phyloP scores from a whole-genome alignment of 2,888 invertebrate genomes.

The Elysia crispata region DNA sequence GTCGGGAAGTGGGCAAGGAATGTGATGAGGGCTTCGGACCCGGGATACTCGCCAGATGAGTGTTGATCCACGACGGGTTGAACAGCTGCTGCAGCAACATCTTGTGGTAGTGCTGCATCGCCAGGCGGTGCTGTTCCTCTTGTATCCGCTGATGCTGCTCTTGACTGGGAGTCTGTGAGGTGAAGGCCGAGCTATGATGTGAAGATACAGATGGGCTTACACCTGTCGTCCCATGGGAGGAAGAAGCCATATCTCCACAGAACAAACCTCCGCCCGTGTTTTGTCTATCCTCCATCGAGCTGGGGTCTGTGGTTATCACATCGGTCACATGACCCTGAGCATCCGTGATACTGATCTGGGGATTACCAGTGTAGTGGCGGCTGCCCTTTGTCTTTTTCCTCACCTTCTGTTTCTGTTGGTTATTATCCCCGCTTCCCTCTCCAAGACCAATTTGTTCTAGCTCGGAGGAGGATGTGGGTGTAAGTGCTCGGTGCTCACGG shows the following conservation, averaged over 20 bases:
- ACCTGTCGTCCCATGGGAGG: neutral
- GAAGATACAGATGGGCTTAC: constrained; percentile 50
- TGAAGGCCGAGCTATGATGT: constrained; percentile 47
- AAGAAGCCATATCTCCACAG: constrained; percentile 14
- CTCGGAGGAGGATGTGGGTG: constrained; percentile 44
- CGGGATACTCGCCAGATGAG: constrained; percentile 65
- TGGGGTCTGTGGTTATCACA: constrained; percentile 54
- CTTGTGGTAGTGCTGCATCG: neutral
- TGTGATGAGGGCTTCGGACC: constrained; percentile 10
- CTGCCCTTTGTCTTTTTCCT: neutral
- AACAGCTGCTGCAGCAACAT: constrained; percentile 30
- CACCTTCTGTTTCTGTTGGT: neutral
- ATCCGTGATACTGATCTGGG: constrained; percentile 94
- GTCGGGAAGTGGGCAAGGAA: constrained; percentile 28
- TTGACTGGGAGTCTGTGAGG: constrained; percentile 46
- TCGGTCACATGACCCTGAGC: constrained; percentile 84
- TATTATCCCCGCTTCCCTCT: constrained; percentile 3
- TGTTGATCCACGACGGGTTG: constrained; percentile 54
- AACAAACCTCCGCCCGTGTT: constrained; percentile 21
- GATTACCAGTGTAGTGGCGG: constrained; percentile 79
- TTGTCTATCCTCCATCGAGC: constrained; percentile 41
- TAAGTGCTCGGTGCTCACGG: constrained; percentile 25
- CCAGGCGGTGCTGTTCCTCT: constrained; percentile 22
- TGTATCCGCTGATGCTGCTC: constrained; percentile 41
- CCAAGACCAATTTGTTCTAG: constrained; percentile 23